A percentile compares a stretch with the other conserved stretches of the same genome.
Evolutionary conservation across 1,140 invertebrate genomes (phyloP).

Genomic region (Bilobella aurantiaca): DNA sequence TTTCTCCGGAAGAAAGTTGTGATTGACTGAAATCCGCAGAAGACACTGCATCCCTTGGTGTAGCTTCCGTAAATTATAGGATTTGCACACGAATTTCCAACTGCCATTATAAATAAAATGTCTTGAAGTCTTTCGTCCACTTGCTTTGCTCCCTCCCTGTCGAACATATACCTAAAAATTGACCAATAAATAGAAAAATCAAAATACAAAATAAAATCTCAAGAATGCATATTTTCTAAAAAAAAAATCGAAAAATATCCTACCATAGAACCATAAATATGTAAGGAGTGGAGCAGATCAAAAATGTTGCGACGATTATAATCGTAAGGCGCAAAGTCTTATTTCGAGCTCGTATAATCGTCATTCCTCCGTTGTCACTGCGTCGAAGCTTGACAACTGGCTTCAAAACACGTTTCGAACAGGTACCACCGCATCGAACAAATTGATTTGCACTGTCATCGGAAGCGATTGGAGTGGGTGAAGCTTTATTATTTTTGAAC

Average conservation of each 20-base stretch:
- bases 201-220: neutral
- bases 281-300: slow-evolving; percentile 70
- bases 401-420: neutral
- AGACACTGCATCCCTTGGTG: slow-evolving; percentile 41
- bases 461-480: neutral
- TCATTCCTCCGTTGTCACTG: slow-evolving; percentile 52
- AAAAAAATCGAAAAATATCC: slow-evolving; percentile 16
- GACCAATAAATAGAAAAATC: no score
- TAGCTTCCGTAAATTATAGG: slow-evolving; percentile 60
- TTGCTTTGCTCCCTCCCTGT: slow-evolving; percentile 50
- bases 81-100: slow-evolving; percentile 63
- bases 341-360: slow-evolving; percentile 54
- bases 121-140: slow-evolving; percentile 52
- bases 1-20: neutral
- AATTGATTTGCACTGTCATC: neutral
- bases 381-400: slow-evolving; percentile 42
- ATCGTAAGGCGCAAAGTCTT: slow-evolving; percentile 70
- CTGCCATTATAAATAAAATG: slow-evolving; percentile 54
- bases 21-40: slow-evolving; percentile 37
- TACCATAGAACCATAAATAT: slow-evolving; percentile 62
- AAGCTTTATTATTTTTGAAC: no score
- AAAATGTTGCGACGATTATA: slow-evolving; percentile 64
- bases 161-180: slow-evolving; percentile 54
- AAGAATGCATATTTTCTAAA: neutral
- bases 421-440: neutral